Conservation (phyloP, 1,140 invertebrate genomes). For the Thereuonema tuberculata region DNA sequence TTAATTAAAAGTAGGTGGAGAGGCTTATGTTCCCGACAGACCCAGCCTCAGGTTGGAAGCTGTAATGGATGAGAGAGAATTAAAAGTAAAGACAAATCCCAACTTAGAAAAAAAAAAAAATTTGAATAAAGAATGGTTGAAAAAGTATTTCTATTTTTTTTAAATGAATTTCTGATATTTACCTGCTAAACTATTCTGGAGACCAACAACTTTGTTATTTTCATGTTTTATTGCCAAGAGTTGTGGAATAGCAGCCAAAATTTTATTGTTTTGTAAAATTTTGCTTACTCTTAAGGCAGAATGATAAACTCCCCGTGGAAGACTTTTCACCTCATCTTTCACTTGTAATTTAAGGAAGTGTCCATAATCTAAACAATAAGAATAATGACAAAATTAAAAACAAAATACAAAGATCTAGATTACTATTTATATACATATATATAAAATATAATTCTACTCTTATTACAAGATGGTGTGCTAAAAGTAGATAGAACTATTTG, state of each 20-base stretch:
- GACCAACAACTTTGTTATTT: background rate
- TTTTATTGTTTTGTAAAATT: background rate
- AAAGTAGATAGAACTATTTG: too few relatives aligned
- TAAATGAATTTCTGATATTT: background rate
- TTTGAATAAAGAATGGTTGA: background rate
- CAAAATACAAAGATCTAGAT: too few relatives aligned
- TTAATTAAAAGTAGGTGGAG: too few relatives aligned
- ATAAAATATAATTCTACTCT: too few relatives aligned
- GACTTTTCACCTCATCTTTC: constrained; percentile 1
- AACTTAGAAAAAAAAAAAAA: constrained; percentile 4
- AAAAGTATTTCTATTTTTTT: background rate
- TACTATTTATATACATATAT: too few relatives aligned
- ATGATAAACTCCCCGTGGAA: constrained; percentile 3
- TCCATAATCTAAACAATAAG: constrained; percentile 1
- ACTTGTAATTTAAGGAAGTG: background rate
- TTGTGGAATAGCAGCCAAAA: background rate
- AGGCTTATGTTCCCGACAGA: too few relatives aligned
- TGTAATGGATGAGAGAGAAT: too few relatives aligned
- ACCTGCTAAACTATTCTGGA: background rate
- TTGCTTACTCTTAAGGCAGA: background rate
- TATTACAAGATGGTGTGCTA: too few relatives aligned
- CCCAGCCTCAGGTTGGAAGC: too few relatives aligned
- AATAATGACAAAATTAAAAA: too few relatives aligned
- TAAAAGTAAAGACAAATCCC: too few relatives aligned
- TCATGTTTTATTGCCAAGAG: background rate